Evolutionary conservation across 2,113 vertebrate species (phyloP), one percentile per base, ranked within the genome.

Genomic region (Xerus inauris): DNA sequence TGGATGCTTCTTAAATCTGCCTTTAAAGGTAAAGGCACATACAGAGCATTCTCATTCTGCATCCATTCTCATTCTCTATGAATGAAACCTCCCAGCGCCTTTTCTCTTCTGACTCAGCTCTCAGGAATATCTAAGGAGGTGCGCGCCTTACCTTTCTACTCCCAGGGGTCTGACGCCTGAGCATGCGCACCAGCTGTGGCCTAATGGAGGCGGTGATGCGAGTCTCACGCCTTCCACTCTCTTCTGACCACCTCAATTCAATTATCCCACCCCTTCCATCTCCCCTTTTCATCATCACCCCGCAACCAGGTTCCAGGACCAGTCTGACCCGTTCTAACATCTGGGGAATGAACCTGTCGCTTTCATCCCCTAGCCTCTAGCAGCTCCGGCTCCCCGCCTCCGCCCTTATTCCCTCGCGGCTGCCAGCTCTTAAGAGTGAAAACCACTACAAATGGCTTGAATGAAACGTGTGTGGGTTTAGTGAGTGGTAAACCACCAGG

Each of bases 401-500:
- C 82, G 84, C 96, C 95, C 94, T 32, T 9, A 24, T 64, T 90
- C 69, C 82, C 67, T 24, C 16, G 19, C 57, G 0, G 51, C 96
- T 81, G 16, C 35, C 57, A 38, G 92, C 88, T 71, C 72, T 30
- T 6, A 1, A 32, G 6, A 19, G 83, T n/a, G 87, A 91, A 69
- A 94, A 81, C 96, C 59, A 24, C 93, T 89, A 80, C 59, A 22
- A 93, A 88, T 67, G 90, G 62, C 84, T 35, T 89, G 96, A 42
- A 97, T 95, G 89, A 82, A 57, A 57, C 35, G 10, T 24, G 32
- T 59, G 97, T 54, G 85, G 28, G 77, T 45, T n/a, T 57, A 59
- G 94, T 7, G 75, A 80, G 65, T 49, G 90, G 97, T 97, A 98
- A 98, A 97, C 98, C 97, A 97, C 98, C 98, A 84, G 98, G 98